These are phyloP conservation scores for Phrynocephalus vlangalii DNA, from an alignment of 2,797 vertebrate species.

Conservation along the genomic window DNA sequence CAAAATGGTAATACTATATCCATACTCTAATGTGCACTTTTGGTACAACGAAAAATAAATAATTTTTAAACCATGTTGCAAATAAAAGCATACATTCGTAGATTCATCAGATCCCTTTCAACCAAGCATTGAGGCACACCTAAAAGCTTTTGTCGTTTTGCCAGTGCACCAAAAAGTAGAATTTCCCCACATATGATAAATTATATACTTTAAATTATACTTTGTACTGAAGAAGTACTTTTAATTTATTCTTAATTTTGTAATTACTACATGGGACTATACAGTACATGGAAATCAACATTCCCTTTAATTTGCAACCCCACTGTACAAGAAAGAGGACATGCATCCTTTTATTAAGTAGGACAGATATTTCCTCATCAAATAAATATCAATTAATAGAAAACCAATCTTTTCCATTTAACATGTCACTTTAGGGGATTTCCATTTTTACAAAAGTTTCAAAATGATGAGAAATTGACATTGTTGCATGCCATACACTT, in stretches of 20 bases:
- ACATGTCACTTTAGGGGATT: not conserved
- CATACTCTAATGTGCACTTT: constrained; percentile 66
- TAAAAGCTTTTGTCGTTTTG: constrained; percentile 46
- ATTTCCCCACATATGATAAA: constrained; percentile 43
- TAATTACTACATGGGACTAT: constrained; percentile 13
- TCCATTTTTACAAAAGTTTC: not conserved
- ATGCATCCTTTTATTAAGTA: not conserved
- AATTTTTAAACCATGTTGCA: constrained; percentile 74
- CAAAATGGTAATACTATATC: constrained; percentile 71
- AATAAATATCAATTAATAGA: not conserved
- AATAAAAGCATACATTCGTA: constrained; percentile 71
- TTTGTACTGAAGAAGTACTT: constrained; percentile 31
- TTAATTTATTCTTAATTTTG: constrained; percentile 31
- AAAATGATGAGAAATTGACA: not conserved
- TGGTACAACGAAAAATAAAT: constrained; percentile 67
- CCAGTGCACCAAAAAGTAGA: constrained; percentile 54
- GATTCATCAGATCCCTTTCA: constrained; percentile 61
- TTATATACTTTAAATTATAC: constrained; percentile 27
- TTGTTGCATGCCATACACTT: not conserved
- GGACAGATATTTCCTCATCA: not conserved
- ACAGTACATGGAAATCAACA: too few relatives aligned
- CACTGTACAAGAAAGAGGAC: not conserved
- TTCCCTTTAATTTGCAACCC: too few relatives aligned
- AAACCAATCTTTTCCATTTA: not conserved
- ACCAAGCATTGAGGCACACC: constrained; percentile 32